These are phyloP conservation scores for Pyrgilauda ruficollis DNA, from an alignment of 2,113 vertebrate species.

Conservation along the genomic window DNA sequence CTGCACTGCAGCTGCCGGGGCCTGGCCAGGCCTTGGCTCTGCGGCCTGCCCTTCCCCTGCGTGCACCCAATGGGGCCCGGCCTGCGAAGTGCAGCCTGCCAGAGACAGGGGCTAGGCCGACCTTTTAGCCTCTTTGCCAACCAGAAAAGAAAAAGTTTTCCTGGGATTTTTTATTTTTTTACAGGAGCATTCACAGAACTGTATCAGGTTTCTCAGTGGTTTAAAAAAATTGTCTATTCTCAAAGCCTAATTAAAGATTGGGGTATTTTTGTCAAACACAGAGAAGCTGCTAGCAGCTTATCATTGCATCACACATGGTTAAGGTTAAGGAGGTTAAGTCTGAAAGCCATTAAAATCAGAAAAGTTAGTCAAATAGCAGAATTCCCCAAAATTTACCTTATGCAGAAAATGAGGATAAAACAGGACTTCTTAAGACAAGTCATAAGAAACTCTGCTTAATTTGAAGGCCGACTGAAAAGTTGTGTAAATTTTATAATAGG, in stretches of 20 bases:
- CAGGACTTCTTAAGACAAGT: not conserved
- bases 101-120: not conserved
- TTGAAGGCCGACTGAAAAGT: not conserved
- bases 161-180: not conserved
- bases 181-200: not conserved
- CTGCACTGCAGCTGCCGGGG: not conserved
- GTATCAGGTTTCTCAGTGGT: not conserved
- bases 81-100: not conserved
- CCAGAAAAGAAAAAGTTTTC: not conserved
- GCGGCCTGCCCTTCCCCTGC: not conserved
- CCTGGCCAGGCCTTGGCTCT: not conserved
- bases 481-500: not conserved
- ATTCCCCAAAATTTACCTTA: not conserved
- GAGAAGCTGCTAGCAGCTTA: not conserved
- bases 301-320: not conserved
- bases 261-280: not conserved
- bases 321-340: not conserved
- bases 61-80: not conserved
- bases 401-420: not conserved
- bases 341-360: not conserved
- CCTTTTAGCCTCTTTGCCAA: not conserved
- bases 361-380: not conserved
- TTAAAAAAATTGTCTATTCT: not conserved
- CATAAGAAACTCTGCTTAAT: not conserved
- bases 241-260: not conserved